phyloP scores from a whole-genome alignment of 1,140 invertebrate genomes.

The Euglossa dilemma region DNA sequence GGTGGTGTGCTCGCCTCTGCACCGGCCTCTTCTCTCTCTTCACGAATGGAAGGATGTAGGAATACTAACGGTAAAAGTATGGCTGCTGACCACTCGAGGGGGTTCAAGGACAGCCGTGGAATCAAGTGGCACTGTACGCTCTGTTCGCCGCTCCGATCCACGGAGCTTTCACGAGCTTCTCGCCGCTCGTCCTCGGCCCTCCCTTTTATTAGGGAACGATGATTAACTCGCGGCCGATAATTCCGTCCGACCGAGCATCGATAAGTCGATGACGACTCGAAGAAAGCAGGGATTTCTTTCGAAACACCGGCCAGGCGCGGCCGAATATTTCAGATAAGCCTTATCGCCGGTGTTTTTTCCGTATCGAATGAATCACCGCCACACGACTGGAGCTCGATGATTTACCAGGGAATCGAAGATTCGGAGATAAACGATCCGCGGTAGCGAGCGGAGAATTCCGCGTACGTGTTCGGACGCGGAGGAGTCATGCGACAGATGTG shows the following conservation, averaged over 20 bases:
- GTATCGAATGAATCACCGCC: not conserved
- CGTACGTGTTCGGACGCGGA: no score
- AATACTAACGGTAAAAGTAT: slow-evolving; percentile 82
- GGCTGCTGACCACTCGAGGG: slow-evolving; percentile 68
- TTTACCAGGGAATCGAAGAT: not conserved
- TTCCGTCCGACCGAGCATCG: not conserved
- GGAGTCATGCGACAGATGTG: no score
- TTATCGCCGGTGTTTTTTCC: no score
- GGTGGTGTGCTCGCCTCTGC: slow-evolving; percentile 37
- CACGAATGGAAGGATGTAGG: slow-evolving; percentile 78
- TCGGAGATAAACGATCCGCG: not conserved
- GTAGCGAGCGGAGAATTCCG: no score
- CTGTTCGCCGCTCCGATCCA: slow-evolving; percentile 36
- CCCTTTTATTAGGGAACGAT: not conserved
- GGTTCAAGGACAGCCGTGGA: slow-evolving; percentile 77
- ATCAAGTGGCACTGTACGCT: slow-evolving; percentile 44
- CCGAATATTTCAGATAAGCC: not conserved
- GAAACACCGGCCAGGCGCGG: not conserved
- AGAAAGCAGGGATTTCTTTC: not conserved
- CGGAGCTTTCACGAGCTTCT: slow-evolving; percentile 30
- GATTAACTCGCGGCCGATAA: not conserved
- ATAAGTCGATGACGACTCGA: not conserved
- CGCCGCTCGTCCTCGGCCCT: not conserved
- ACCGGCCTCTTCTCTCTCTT: slow-evolving; percentile 58
- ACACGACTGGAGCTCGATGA: no score